phyloP scores from a whole-genome alignment of 2,888 invertebrate species.

The Idaea straminata region DNA sequence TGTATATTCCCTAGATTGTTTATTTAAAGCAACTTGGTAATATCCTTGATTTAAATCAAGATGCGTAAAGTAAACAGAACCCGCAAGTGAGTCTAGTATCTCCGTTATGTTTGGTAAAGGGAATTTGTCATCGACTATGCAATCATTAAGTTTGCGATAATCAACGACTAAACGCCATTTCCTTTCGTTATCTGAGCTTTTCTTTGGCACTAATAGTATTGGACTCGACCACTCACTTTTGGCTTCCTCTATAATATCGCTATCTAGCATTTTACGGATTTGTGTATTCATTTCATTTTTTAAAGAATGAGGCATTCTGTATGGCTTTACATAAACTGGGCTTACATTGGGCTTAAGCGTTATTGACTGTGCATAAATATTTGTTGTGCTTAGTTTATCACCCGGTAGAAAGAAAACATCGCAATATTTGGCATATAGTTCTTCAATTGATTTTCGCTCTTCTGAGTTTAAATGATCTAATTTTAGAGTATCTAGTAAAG shows the following conservation, averaged over 20 bases:
- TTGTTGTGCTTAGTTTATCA: too few species aligned
- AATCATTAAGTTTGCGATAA: slow-evolving; percentile 28
- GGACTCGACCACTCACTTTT: slow-evolving; percentile 27
- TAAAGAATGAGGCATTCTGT: slow-evolving; percentile 23
- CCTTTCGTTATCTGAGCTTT: slow-evolving; percentile 13
- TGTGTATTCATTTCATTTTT: slow-evolving; percentile 23
- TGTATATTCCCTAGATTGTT: too few species aligned
- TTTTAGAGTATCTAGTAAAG: too few species aligned
- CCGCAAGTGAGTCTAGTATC: slow-evolving; percentile 32
- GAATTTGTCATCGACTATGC: slow-evolving; percentile 13
- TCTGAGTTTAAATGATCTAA: too few species aligned
- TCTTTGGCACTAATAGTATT: slow-evolving; percentile 29
- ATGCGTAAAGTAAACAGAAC: slow-evolving; percentile 7
- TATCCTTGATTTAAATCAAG: slow-evolving; percentile 20
- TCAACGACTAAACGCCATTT: slow-evolving; percentile 31
- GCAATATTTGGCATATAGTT: too few species aligned
- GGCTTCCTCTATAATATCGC: slow-evolving; percentile 21
- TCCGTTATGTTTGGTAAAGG: slow-evolving; percentile 9
- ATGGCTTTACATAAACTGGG: slow-evolving; percentile 19
- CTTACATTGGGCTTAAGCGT: not conserved
- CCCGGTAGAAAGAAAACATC: too few species aligned
- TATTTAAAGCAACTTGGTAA: too few species aligned
- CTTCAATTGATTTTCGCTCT: too few species aligned
- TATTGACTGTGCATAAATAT: too few species aligned
- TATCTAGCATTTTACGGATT: slow-evolving; percentile 19